phyloP scores from a whole-genome alignment of 2,797 vertebrate genomes.

The Bryconaethiops microstoma region DNA sequence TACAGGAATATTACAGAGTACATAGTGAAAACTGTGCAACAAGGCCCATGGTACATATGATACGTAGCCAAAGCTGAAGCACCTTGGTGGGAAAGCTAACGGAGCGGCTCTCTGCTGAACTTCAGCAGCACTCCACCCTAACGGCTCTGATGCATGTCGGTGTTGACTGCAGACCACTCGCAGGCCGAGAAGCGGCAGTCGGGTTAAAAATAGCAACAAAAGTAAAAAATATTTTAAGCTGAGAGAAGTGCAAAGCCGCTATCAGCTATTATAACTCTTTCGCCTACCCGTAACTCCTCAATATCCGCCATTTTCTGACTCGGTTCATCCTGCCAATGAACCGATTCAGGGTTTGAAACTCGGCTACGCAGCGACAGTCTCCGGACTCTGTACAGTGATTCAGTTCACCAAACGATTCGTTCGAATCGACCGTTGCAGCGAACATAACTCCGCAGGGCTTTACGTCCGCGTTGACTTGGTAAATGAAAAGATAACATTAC shows the following conservation, averaged over 20 bases:
- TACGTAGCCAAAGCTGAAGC: constrained; percentile 31
- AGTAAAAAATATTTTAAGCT: background rate
- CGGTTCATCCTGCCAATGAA: constrained; percentile 72
- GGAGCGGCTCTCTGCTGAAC: constrained; percentile 27
- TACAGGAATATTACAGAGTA: constrained; percentile 10
- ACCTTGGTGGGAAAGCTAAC: constrained; percentile 31
- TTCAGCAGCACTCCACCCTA: constrained; percentile 28
- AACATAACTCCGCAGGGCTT: too few relatives aligned
- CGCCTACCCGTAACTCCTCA: constrained; percentile 86
- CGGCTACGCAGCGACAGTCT: background rate
- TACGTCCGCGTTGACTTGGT: too few relatives aligned
- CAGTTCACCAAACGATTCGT: background rate
- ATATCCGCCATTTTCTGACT: constrained; percentile 89
- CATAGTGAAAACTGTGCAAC: background rate
- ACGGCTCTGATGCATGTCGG: background rate
- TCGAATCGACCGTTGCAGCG: background rate
- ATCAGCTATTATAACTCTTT: constrained; percentile 63
- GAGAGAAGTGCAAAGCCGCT: constrained; percentile 28
- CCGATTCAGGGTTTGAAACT: constrained; percentile 27
- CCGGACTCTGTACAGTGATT: background rate
- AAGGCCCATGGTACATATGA: background rate
- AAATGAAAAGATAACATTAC: too few relatives aligned
- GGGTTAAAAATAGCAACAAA: background rate
- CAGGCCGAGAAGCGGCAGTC: background rate
- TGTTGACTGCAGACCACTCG: background rate